Base-by-base conservation (phyloP, 2,888 invertebrate genomes). In the Agonopterix arenella region DNA sequence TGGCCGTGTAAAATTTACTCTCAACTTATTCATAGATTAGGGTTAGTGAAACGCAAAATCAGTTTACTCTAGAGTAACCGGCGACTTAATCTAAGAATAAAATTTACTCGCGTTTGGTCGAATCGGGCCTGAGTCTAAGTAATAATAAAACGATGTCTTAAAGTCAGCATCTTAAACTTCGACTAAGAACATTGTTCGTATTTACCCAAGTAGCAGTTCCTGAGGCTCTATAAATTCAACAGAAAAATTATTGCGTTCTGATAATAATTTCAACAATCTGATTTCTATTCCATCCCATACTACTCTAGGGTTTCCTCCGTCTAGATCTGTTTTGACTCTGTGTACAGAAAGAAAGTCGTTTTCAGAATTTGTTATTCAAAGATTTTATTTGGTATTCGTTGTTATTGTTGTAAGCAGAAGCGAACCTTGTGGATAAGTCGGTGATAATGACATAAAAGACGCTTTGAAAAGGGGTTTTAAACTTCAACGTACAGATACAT, bases 241-340 rank as follows among this genome's bases (percentile, higher is more conserved):
- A 0, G 94, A 93, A 66, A 95, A 95, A 68, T 95, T 95, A 46
- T 94, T 91, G 58, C 90, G 84, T 58, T 90, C 80, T 0, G 92
- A 90, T 16, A 95, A 73, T 40, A 94, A 64, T 52, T 89, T 81
- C 1, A 95, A 72, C 10, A 95, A 64, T 54, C 94, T 90, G 48
- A 93, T 80, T 85, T 96, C 95, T n/a, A 94, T 76, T 8, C 95
- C 95, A 71, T 95, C 95, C 94, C 93, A 94, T 38, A 64, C 61
- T 1, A 85, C 75, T 63, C 75, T 70, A 37, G 80, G 77, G 60
- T 85, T 81, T 8, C 90, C 84, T 40, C 90, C 89, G 50, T 90
- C 84, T 5, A 58, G 70, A 53, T 90, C 90, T 8, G 80, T 72
- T 61, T 71, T 73, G 37, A 85, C 67, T 56, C 88, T 88, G 70